Conservation (phyloP, 2,797 vertebrate species). For the Tauraco hartlaubi region DNA sequence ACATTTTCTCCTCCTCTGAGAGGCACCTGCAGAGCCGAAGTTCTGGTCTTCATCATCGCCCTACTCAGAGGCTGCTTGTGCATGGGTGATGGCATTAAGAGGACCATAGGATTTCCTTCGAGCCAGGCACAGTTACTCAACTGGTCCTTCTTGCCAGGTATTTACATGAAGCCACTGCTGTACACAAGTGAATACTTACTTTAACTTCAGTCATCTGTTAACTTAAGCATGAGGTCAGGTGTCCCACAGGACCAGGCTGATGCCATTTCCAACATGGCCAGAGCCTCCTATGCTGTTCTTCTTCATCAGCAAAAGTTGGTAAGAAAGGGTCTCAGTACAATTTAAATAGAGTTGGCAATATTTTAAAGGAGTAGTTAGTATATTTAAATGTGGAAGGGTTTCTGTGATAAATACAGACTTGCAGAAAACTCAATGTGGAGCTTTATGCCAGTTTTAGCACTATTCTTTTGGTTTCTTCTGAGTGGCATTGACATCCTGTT, state of each 20-base stretch:
- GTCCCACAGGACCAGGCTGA: background rate
- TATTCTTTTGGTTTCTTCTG: background rate
- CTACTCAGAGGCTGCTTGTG: background rate
- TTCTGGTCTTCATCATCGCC: background rate
- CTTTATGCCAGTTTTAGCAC: background rate
- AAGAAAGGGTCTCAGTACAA: background rate
- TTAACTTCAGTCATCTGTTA: background rate
- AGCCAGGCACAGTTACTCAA: background rate
- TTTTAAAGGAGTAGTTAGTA: background rate
- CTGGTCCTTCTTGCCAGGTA: background rate
- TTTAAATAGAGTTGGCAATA: background rate
- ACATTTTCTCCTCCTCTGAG: background rate
- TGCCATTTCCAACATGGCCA: background rate
- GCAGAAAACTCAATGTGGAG: background rate
- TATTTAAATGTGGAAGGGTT: background rate
- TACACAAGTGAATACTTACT: background rate
- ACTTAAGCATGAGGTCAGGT: fast-evolving
- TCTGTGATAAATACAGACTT: background rate
- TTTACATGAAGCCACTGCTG: background rate
- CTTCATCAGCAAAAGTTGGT: background rate
- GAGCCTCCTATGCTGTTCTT: background rate
- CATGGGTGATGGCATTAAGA: background rate
- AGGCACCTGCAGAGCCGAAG: background rate
- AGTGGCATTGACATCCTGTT: background rate
- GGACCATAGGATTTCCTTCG: background rate